These are phyloP conservation scores for Lepas anatifera DNA, from an alignment of 2,888 invertebrate species.

Conservation along the genomic window DNA sequence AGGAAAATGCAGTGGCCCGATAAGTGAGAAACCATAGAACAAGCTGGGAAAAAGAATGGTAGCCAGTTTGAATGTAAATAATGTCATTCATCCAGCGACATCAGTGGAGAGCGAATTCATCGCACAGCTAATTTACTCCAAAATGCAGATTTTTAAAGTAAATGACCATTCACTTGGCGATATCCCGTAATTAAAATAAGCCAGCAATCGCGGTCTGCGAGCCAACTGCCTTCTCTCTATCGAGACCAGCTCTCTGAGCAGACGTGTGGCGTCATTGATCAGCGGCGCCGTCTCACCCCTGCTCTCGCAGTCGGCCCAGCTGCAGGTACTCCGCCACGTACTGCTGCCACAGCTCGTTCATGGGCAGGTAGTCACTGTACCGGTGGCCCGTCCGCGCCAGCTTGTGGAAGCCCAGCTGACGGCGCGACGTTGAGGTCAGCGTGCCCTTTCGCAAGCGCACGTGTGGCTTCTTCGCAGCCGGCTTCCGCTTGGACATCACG, in stretches of 20 bases:
- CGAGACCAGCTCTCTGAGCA: no score
- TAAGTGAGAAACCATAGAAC: no score
- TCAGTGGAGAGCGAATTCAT: background rate
- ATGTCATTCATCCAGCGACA: no score
- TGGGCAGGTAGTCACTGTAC: slow-evolving; percentile 48
- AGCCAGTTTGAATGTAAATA: no score
- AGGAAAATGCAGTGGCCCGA: no score
- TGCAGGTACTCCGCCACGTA: slow-evolving; percentile 53
- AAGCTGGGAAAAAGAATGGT: no score
- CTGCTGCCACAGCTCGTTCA: slow-evolving; percentile 56
- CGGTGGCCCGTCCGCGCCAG: slow-evolving; percentile 47
- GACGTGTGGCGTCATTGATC: no score
- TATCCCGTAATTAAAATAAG: background rate
- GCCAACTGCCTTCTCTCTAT: background rate
- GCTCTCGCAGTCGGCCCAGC: slow-evolving; percentile 26
- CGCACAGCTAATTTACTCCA: background rate
- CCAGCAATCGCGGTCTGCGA: background rate
- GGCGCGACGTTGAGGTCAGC: slow-evolving; percentile 48
- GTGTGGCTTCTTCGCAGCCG: background rate
- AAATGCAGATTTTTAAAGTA: background rate
- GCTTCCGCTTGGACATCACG: background rate
- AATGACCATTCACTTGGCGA: background rate
- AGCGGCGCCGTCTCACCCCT: background rate
- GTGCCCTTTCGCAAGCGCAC: background rate
- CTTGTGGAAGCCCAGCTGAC: slow-evolving; percentile 47